Base-by-base conservation (phyloP, 2,888 invertebrate species). In the Rhamnusium bicolor region DNA sequence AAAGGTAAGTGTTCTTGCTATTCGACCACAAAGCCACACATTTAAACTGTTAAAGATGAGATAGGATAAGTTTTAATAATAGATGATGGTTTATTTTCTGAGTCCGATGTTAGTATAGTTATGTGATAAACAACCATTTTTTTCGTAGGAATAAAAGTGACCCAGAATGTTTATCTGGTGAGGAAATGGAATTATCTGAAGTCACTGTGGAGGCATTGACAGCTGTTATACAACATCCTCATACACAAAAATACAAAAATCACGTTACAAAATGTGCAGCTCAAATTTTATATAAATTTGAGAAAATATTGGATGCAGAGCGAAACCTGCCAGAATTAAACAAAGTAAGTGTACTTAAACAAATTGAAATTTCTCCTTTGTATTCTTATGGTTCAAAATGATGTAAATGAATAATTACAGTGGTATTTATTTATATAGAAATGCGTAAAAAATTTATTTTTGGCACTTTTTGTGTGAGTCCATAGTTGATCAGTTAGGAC, bases 201-300 rank as follows among this genome's bases (percentile, higher is more conserved):
- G 89, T 90, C 0, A 91, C 92, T 67, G 86, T 93, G 0, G 93
- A 93, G 83, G 91, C 92, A 0, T 83, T 94, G 63, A 89, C 90
- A 51, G 89, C 89, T 69, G 87, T 92, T 60, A 89, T 91, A 72
- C 89, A 90, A 27, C 92, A 93, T 84, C 92, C 92, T 1, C 91
- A 92, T 76, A 90, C 92, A 60, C 89, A 91, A 80, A 91, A 91
- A 85, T 93, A 90, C 84, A 82, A 82, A 63, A 84, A 79, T 63
- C 82, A 85, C 66, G 81, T 93, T 27, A 89, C 91, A 78, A 89
- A 90, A 80, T 89, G 93, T 73, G 88, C 93, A 3, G 90, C 90
- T 69, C 90, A 92, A 85, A 89, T 92, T 79, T 85, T 93, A 56
- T 89, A 90, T 69, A 90, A 92, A 16, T 89, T 92, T 73, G 88